Evolutionary conservation across 2,113 vertebrate species (phyloP).

Genomic region (Manacus vitellinus): DNA sequence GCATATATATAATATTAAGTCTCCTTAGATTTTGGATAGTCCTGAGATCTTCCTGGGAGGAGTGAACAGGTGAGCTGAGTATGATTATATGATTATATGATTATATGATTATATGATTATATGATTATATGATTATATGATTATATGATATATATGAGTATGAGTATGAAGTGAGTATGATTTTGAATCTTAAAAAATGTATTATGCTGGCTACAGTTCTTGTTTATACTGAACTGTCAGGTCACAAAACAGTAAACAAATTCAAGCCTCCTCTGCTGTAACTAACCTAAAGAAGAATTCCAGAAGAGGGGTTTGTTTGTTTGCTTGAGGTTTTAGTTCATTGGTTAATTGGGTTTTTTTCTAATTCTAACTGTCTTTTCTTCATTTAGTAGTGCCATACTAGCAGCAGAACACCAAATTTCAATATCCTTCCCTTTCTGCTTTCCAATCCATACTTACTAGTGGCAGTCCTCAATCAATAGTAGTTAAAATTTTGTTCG

Average conservation of each 20-base stretch:
- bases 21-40: background rate
- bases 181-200: background rate
- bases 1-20: fast-evolving
- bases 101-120: no score
- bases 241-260: background rate
- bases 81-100: no score
- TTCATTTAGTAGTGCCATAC: background rate
- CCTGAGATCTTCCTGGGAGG: background rate
- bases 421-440: background rate
- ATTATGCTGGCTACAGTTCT: background rate
- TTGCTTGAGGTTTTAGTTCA: background rate
- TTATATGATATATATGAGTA: no score
- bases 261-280: background rate
- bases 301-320: background rate
- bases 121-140: no score
- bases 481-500: background rate
- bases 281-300: background rate
- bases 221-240: background rate
- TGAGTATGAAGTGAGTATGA: no score
- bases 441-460: background rate
- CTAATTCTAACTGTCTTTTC: background rate
- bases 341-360: background rate
- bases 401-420: background rate
- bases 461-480: background rate
- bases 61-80: background rate